Conservation (phyloP, 2,797 vertebrate species). For the Coendou prehensilis region DNA sequence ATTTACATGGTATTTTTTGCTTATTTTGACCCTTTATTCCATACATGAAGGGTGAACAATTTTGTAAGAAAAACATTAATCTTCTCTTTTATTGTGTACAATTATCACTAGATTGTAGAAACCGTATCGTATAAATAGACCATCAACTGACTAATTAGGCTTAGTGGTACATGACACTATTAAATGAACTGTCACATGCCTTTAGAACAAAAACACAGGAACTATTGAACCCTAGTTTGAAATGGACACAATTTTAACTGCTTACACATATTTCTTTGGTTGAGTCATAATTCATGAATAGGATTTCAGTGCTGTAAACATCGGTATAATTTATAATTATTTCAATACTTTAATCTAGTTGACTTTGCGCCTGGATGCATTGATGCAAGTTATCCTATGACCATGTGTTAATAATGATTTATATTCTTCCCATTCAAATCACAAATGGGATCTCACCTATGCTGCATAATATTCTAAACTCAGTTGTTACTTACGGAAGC, state of each 20-base stretch:
- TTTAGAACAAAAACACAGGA: slow-evolving; percentile 71
- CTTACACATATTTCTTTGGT: slow-evolving; percentile 1
- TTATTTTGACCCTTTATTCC: slow-evolving; percentile 62
- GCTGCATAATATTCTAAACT: background rate
- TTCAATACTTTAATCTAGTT: slow-evolving; percentile 59
- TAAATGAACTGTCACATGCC: slow-evolving; percentile 73
- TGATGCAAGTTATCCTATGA: background rate
- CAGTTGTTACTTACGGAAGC: slow-evolving; percentile 52
- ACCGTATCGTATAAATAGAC: slow-evolving; percentile 76
- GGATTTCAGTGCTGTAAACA: slow-evolving; percentile 70
- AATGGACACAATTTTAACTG: slow-evolving; percentile 56
- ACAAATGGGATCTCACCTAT: slow-evolving; percentile 27
- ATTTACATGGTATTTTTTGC: slow-evolving; percentile 57
- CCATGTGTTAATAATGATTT: slow-evolving; percentile 24
- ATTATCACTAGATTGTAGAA: slow-evolving; percentile 70
- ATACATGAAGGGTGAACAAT: slow-evolving; percentile 63
- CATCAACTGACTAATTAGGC: slow-evolving; percentile 73
- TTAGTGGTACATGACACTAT: slow-evolving; percentile 62
- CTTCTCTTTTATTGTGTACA: slow-evolving; percentile 53
- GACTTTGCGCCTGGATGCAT: slow-evolving; percentile 29
- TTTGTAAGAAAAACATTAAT: slow-evolving; percentile 76
- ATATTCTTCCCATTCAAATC: slow-evolving; percentile 28
- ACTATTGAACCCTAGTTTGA: slow-evolving; percentile 69
- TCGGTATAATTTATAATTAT: slow-evolving; percentile 69
- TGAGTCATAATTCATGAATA: slow-evolving; percentile 66